Evolutionary conservation across 2,113 vertebrate genomes (phyloP).

Genomic region (Smithornis capensis): DNA sequence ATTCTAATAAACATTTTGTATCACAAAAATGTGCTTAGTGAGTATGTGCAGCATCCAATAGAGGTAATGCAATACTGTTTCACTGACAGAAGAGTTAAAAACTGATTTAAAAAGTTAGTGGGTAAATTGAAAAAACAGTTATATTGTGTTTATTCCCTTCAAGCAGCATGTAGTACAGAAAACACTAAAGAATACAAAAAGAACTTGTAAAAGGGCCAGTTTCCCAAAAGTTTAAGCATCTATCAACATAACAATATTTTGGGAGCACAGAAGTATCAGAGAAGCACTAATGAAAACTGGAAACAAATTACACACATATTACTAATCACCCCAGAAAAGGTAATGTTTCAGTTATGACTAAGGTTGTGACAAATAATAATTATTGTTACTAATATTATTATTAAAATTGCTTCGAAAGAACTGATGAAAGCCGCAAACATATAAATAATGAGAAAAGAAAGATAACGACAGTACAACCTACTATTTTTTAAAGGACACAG

Average conservation of each 20-base stretch:
- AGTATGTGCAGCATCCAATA: neutral
- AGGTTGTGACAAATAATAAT: neutral
- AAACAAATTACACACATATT: neutral
- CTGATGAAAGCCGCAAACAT: neutral
- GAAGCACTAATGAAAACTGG: neutral
- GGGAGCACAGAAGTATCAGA: neutral
- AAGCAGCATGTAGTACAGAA: neutral
- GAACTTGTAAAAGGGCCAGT: neutral
- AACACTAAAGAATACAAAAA: neutral
- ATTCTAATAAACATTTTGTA: neutral
- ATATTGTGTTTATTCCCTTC: neutral
- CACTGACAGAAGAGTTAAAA: neutral
- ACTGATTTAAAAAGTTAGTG: neutral
- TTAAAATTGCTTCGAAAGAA: neutral
- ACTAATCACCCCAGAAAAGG: neutral
- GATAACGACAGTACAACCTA: neutral
- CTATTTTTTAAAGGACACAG: neutral
- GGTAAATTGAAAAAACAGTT: neutral
- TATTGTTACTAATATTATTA: neutral
- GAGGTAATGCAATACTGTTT: neutral
- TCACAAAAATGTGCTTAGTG: neutral
- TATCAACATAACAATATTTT: neutral
- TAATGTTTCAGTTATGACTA: neutral
- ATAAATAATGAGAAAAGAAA: neutral
- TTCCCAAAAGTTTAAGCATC: neutral